Base-by-base conservation (phyloP, 2,113 vertebrate species). In the Trematomus loennbergii region DNA sequence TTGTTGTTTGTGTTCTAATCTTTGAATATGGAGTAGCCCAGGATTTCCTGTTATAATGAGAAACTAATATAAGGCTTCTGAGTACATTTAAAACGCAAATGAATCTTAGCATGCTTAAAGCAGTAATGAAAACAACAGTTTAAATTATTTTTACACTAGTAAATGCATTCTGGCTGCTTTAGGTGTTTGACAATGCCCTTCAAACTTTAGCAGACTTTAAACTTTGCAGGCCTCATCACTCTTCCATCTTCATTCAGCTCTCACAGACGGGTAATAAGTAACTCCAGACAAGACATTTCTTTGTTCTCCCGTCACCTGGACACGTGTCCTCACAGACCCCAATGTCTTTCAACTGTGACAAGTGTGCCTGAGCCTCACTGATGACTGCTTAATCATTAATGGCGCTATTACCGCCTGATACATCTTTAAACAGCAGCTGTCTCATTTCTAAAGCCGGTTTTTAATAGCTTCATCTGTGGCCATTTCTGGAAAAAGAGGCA, bases 381-480 rank as follows among this genome's bases (percentile, higher is more conserved):
- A 88, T 78, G 77, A 82, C 70, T 83, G 63, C 69, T 91, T 78
- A 93, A 92, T 90, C 90, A 75, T 92, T 92, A 72, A 93, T 90
- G 81, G 48, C 25, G 13, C 91, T 79, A 88, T 91, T 91, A 91
- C 89, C 17, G 75, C 58, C 69, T 18, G 72, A 86, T 90, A 60
- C 74, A 60, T 91, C 79, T 92, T 82, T 71, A 57, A 78, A 69
- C 66, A 76, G 79, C 25, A 43, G 68, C 57, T 12, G 43, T 72
- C 63, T 84, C 72, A 82, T 82, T 87, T 70, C 72, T 68, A 75
- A 72, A 78, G 74, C 17, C 63, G n/a, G 75, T 76, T 88, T 89
- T 87, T 82, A 90, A 89, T 87, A 93, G 73, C 81, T 76, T 67
- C 46, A 43, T 88, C 60, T 68, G 11, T 40, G 50, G 72, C 72